Evolutionary conservation across 2,888 invertebrate species (phyloP), one percentile per base, ranked within the genome.

Genomic region (Agrochola litura): DNA sequence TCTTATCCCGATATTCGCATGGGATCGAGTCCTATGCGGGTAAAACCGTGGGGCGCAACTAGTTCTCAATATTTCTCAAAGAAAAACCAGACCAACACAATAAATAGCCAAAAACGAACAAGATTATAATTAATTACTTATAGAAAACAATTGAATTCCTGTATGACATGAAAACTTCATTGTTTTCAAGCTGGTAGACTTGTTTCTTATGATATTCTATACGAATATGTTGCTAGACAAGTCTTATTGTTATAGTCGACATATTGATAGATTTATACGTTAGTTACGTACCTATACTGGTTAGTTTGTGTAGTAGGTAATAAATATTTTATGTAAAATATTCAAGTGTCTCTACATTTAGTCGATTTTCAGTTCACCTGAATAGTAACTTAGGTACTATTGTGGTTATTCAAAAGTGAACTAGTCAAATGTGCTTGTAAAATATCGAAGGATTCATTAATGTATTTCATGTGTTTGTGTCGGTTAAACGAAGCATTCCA

Each of bases 121-220:
- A 79, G 61, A 12, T 77, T 68, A 67, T 77, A 68, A 75, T 73
- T 77, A 68, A 75, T 73, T 77, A 70, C 54, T 72, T 73, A 30
- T 22, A 63, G 71, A 71, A 68, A 84, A 87, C 85, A 88, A 88
- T 88, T 69, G 83, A 77, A 86, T 88, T 85, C 83, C 73, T 67
- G 63, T 68, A 19, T 64, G 77, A 74, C 80, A 76, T 78, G 68
- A 75, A 79, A 86, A 74, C 65, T 58, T 70, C 72, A 83, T 83
- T 76, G 87, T 83, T 66, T 69, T 52, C 37, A 46, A 46, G 56
- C n/a, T n/a, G 43, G 43, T 37, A 52, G 52, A 60, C 67, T 30
- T 30, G 77, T 75, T 79, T 88, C 75, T 76, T 85, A 60, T 85
- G 58, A 83, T 66, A 61, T 30, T 9, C 9, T 25, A 41, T 70